phyloP scores from a whole-genome alignment of 2,888 invertebrate species.

The Troglohyphantes excavatus region DNA sequence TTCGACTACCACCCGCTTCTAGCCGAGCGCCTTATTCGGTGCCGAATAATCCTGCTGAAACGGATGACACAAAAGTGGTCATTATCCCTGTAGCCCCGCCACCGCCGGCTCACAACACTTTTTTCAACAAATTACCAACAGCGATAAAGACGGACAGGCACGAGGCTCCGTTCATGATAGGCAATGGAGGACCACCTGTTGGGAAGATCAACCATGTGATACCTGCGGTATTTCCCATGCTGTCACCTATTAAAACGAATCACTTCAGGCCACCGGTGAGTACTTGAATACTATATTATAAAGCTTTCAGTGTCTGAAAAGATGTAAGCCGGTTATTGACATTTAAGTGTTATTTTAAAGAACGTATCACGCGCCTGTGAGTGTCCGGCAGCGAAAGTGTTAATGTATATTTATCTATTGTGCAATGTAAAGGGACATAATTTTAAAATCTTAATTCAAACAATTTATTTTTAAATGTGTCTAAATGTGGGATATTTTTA shows the following conservation, averaged over 20 bases:
- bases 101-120: not conserved
- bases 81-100: constrained; percentile 47
- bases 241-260: constrained; percentile 33
- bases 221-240: constrained; percentile 28
- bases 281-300: not conserved
- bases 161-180: constrained; percentile 17
- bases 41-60: not conserved
- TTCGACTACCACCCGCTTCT: not conserved
- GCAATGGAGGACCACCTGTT: constrained; percentile 7
- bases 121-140: constrained; percentile 20
- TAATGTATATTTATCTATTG: too few species aligned
- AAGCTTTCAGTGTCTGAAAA: too few species aligned
- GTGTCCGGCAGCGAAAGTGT: too few species aligned
- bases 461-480: too few species aligned
- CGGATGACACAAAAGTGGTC: constrained; percentile 50
- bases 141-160: constrained; percentile 39
- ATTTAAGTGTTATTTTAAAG: too few species aligned
- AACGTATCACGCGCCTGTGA: too few species aligned
- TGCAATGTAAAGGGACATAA: too few species aligned
- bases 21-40: constrained; percentile 24
- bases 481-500: too few species aligned
- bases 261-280: constrained; percentile 44
- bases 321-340: too few species aligned
- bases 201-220: constrained; percentile 39
- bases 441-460: too few species aligned